phyloP scores from a whole-genome alignment of 2,797 vertebrate species.

The Accipiter badius region DNA sequence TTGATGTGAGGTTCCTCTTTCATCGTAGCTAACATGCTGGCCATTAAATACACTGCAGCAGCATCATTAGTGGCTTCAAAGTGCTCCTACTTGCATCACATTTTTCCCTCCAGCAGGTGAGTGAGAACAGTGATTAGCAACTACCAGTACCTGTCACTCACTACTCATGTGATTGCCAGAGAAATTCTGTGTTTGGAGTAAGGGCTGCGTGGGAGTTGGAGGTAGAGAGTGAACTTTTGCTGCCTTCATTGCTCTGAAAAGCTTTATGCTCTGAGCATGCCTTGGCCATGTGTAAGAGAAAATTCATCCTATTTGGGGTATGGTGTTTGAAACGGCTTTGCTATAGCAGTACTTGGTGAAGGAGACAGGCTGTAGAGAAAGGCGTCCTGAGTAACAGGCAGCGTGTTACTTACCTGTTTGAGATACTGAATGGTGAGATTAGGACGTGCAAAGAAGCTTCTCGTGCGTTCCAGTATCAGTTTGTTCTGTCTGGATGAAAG shows the following conservation, averaged over 20 bases:
- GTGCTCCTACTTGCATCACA: constrained; percentile 45
- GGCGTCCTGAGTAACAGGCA: neutral
- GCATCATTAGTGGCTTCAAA: constrained; percentile 69
- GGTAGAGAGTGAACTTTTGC: neutral
- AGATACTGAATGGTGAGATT: neutral
- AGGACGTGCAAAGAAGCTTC: neutral
- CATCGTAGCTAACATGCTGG: constrained; percentile 64
- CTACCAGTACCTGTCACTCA: neutral
- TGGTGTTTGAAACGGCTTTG: neutral
- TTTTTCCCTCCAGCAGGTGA: constrained; percentile 56
- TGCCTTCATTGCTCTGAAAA: neutral
- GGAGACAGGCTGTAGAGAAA: neutral
- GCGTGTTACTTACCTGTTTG: neutral
- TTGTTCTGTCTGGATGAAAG: neutral
- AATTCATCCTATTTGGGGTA: neutral
- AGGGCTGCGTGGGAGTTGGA: neutral
- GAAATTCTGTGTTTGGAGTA: neutral
- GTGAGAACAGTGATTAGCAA: constrained; percentile 27
- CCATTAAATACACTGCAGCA: constrained; percentile 59
- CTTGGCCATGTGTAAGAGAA: neutral
- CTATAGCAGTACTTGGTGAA: neutral
- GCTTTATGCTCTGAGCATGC: neutral
- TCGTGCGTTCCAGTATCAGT: neutral
- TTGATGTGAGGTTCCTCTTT: constrained; percentile 67
- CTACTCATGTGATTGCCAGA: neutral